These are phyloP conservation scores for Selenia dentaria DNA, from an alignment of 2,888 invertebrate genomes.

Conservation along the genomic window DNA sequence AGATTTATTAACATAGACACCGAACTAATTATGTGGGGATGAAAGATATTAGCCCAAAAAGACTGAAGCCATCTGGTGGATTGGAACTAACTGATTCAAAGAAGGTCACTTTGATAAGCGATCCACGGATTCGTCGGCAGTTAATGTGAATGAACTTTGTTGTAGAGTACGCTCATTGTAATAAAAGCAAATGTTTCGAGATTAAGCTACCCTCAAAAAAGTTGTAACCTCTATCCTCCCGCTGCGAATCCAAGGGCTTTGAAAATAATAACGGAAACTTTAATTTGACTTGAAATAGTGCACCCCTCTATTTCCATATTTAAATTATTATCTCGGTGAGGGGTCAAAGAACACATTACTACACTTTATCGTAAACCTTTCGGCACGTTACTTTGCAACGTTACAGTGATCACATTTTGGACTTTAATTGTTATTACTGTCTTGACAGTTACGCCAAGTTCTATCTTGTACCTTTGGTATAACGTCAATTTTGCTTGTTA, in stretches of 20 bases:
- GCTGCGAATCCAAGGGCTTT: constrained; percentile 55
- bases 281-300: constrained; percentile 71
- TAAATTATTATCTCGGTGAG: constrained; percentile 70
- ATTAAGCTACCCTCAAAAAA: constrained; percentile 44
- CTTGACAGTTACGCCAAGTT: constrained; percentile 50
- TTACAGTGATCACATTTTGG: constrained; percentile 66
- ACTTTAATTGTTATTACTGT: constrained; percentile 45
- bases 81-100: constrained; percentile 27
- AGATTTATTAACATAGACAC: constrained; percentile 69
- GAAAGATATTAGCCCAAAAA: constrained; percentile 57
- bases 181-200: constrained; percentile 9
- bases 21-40: constrained; percentile 70
- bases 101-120: constrained; percentile 21
- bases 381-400: constrained; percentile 66
- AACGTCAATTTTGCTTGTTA: constrained; percentile 54
- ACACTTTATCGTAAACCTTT: constrained; percentile 71
- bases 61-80: constrained; percentile 59
- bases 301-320: constrained; percentile 72
- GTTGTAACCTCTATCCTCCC: constrained; percentile 42
- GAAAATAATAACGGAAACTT: constrained; percentile 69
- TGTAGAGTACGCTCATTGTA: constrained; percentile 6
- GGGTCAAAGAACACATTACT: constrained; percentile 80
- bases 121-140: constrained; percentile 4
- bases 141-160: constrained; percentile 27
- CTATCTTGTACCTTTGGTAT: constrained; percentile 53